Conservation (phyloP, 2,797 vertebrate species). For the Setipinna tenuifilis region DNA sequence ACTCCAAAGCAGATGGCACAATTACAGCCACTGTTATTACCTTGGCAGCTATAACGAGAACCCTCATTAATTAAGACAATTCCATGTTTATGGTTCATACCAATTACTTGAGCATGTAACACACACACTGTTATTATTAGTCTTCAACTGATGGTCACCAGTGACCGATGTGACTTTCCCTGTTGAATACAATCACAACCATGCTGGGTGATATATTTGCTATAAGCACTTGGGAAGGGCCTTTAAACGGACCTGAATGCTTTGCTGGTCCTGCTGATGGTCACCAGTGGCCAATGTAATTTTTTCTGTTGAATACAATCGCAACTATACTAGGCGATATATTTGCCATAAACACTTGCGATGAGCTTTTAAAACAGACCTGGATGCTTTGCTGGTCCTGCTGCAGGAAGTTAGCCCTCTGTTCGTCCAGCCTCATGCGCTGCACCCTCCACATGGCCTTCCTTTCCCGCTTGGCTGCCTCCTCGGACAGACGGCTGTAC, state of each 20-base stretch:
- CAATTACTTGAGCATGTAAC: not conserved
- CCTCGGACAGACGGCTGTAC: slow-evolving; percentile 91
- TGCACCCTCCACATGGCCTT: slow-evolving; percentile 89
- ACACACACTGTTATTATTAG: slow-evolving; percentile 7
- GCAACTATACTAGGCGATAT: not conserved
- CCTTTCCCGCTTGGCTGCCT: slow-evolving; percentile 87
- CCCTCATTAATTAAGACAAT: slow-evolving; percentile 26
- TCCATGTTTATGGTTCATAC: slow-evolving; percentile 18
- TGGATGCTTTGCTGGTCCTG: slow-evolving; percentile 75
- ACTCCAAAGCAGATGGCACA: slow-evolving; percentile 1
- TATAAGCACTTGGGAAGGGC: too few species aligned
- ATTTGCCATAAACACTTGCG: too few species aligned
- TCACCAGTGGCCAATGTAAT: not conserved
- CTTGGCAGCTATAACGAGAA: slow-evolving; percentile 15
- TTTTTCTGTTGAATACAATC: not conserved
- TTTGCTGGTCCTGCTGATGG: too few species aligned
- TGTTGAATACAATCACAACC: not conserved
- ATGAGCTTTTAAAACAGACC: slow-evolving; percentile 66
- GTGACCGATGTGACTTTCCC: not conserved
- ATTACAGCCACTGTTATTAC: slow-evolving; percentile 21
- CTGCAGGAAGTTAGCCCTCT: slow-evolving; percentile 80
- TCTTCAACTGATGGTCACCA: not conserved
- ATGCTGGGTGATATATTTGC: not conserved
- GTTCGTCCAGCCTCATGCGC: slow-evolving; percentile 81
- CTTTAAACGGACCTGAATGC: too few species aligned